Percentiles rank a stretch among this genome's conserved stretches.
phyloP scores from a whole-genome alignment of 30 jellyfish, hydroid and myxozoan genomes.

The Phacellophora camtschatica region DNA sequence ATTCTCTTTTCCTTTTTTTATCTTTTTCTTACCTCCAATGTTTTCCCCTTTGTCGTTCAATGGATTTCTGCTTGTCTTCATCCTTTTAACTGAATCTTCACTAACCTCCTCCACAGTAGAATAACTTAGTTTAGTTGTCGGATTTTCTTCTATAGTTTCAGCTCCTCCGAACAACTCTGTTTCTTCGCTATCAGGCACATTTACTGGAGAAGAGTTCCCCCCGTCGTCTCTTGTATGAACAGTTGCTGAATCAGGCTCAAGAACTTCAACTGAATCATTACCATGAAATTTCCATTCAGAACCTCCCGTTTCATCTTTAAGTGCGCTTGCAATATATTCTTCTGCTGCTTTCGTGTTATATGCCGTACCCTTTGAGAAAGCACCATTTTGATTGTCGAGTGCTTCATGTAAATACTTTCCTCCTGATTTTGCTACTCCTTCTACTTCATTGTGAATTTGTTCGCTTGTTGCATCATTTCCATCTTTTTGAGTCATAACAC shows the following conservation, averaged over 20 bases:
- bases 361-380: neutral
- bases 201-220: too few relatives aligned
- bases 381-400: neutral
- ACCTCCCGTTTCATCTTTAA: neutral
- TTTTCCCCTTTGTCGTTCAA: neutral
- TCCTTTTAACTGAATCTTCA: neutral
- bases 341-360: neutral
- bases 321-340: neutral
- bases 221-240: neutral
- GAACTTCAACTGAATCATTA: neutral
- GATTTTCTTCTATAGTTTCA: neutral
- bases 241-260: neutral
- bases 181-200: neutral
- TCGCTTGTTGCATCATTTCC: neutral
- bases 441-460: neutral
- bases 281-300: neutral
- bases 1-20: too few relatives aligned
- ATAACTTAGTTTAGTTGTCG: neutral
- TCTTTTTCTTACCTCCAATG: neutral
- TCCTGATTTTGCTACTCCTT: neutral
- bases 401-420: neutral
- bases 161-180: slow-evolving; percentile 1
- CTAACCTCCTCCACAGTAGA: neutral
- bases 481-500: neutral
- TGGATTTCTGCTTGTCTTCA: neutral